Evolutionary conservation across 2,797 vertebrate genomes (phyloP).

Genomic region (Ceyx erithaca): DNA sequence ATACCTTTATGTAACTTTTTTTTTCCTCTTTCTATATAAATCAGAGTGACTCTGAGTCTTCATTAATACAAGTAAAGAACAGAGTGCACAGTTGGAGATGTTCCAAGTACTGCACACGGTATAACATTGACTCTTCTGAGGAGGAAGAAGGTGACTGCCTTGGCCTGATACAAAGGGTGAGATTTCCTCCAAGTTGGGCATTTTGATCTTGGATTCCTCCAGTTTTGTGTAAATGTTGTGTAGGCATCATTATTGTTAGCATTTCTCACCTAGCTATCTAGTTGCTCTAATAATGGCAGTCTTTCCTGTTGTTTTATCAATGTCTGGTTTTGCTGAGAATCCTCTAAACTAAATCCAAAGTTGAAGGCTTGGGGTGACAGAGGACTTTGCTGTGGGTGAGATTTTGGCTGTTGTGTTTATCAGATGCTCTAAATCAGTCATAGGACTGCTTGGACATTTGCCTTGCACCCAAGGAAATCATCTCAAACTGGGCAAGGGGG

Average conservation of each 20-base stretch:
- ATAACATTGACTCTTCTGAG: conserved; percentile 82
- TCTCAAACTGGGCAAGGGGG: not conserved
- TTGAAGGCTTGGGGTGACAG: not conserved
- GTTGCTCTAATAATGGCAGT: not conserved
- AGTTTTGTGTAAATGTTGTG: not conserved
- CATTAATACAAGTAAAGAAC: conserved; percentile 72
- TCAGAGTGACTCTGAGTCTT: conserved; percentile 88
- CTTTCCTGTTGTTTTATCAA: not conserved
- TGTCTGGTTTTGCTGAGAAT: not conserved
- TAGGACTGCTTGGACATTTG: not conserved
- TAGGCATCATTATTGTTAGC: not conserved
- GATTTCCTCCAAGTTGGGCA: not conserved
- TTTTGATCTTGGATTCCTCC: not conserved
- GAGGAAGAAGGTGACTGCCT: conserved; percentile 89
- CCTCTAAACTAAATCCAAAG: not conserved
- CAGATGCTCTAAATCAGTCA: not conserved
- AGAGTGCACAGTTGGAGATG: conserved; percentile 77
- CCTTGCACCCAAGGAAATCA: not conserved
- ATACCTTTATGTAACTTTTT: not conserved
- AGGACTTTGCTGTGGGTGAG: not conserved
- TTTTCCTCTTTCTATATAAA: not conserved
- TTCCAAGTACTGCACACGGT: conserved; percentile 64
- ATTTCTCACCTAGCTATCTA: not conserved
- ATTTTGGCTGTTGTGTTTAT: not conserved
- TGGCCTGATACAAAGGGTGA: conserved; percentile 82